Percentiles rank a stretch among this genome's conserved stretches.
Conservation (phyloP, 2,113 vertebrate species). For the Panthera leo region DNA sequence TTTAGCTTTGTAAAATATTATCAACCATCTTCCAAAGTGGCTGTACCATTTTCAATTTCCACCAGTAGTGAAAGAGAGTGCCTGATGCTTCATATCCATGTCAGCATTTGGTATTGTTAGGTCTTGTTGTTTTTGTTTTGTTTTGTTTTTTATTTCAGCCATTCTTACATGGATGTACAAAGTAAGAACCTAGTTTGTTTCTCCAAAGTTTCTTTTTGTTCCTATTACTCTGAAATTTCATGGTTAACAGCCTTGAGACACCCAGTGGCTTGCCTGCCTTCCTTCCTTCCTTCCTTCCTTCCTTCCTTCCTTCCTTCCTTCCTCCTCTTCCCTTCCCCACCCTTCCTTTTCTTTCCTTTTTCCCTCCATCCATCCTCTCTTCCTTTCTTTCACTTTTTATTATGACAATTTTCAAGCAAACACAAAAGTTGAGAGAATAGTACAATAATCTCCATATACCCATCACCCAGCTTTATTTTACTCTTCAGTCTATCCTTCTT, state of each 20-base stretch:
- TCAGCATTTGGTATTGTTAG: background rate
- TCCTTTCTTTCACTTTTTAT: conserved; percentile 15
- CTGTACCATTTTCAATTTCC: background rate
- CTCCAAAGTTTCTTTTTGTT: background rate
- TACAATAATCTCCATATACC: background rate
- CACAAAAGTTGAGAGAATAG: background rate
- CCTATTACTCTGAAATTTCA: background rate
- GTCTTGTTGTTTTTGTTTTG: background rate
- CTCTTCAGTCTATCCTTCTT: background rate
- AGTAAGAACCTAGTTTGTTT: background rate
- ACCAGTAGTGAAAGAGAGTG: background rate
- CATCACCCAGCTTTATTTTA: background rate
- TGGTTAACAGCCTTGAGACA: background rate
- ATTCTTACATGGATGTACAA: background rate
- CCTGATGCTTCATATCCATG: background rate
- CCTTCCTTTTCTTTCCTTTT: background rate
- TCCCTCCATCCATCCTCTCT: background rate
- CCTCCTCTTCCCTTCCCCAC: background rate
- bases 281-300: background rate
- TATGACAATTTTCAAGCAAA: conserved; percentile 26
- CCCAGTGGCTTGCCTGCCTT: background rate
- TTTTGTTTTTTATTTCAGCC: background rate
- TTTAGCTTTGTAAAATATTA: background rate
- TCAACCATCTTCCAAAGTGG: background rate
- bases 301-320: background rate